Base-by-base conservation (phyloP, 2,888 invertebrate genomes). In the Parnassius orleans region DNA sequence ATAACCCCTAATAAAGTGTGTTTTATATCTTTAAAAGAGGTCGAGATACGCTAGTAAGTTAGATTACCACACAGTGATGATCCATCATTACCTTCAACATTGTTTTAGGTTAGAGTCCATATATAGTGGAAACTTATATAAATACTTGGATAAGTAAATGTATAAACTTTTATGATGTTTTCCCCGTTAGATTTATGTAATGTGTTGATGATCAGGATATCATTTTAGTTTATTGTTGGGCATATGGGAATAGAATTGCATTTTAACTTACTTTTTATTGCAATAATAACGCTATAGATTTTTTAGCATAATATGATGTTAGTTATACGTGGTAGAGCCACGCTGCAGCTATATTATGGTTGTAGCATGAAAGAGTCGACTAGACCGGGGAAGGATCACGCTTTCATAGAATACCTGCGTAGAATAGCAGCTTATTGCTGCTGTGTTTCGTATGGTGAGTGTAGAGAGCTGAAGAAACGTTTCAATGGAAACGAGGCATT, bases 101-200 rank as follows among this genome's bases (percentile, higher is more conserved):
- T 72, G 73, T 78, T 76, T 75, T 74, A 71, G 70, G 63, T 57
- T 67, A 67, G 69, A 80, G 66, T 78, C 80, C 76, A 51, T 14
- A n/a, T 54, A 58, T 19, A 57, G 14, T 64, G 60, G 62, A 46
- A 9, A 56, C 7, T 14, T 5, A n/a, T 33, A 7, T 47, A 47
- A 57, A 66, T 61, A 41, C 15, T 14, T 58, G 50, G 50, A 48
- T 53, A 43, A 54, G 57, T 64, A 56, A 10, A 65, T 52, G 69
- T 66, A 70, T 72, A 75, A 78, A 77, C 71, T 63, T 73, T 74
- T 71, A 79, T 76, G 72, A 69, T 63, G 72, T 76, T 79, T 77
- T 76, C 75, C 81, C 81, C 77, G 80, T 78, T 78, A 75, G 67
- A 65, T 78, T 80, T 78, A 82, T 82, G 81, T 83, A 80, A 79